These are phyloP conservation scores for Helicoverpa zea DNA, from an alignment of 1,140 invertebrate species.

Conservation along the genomic window DNA sequence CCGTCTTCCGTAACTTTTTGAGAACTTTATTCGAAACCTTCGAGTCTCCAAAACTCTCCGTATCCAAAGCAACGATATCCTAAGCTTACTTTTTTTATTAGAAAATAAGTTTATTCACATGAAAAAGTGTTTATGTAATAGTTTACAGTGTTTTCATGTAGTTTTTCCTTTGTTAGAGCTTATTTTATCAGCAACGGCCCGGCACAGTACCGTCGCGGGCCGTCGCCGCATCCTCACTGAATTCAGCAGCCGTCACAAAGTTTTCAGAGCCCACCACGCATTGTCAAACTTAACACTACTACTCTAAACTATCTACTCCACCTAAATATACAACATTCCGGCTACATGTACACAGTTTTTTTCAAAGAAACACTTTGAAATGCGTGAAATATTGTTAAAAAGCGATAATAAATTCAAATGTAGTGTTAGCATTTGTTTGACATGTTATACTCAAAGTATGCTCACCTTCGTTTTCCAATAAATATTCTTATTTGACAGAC, in stretches of 20 bases:
- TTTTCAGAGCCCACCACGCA: conserved; percentile 63
- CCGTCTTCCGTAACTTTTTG: not conserved
- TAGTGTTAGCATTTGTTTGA: conserved; percentile 49
- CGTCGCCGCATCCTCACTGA: conserved; percentile 74
- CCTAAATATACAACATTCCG: conserved; percentile 11
- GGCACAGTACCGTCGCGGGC: conserved; percentile 71
- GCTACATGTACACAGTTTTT: not conserved
- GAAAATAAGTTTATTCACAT: not conserved
- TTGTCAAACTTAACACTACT: conserved; percentile 43
- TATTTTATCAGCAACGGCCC: conserved; percentile 32
- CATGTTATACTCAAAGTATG: conserved; percentile 56
- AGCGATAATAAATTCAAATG: conserved; percentile 46
- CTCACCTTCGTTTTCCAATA: conserved; percentile 62
- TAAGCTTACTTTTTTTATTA: not conserved
- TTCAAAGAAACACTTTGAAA: conserved; percentile 37
- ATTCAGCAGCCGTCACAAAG: conserved; percentile 62
- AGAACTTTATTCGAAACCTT: conserved; percentile 1
- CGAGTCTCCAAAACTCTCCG: not conserved
- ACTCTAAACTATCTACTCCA: conserved; percentile 36
- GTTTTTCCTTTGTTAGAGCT: conserved; percentile 24
- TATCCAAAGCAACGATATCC: not conserved
- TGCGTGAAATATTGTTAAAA: conserved; percentile 36
- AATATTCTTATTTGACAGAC: conserved; percentile 64
- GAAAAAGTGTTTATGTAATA: conserved; percentile 30
- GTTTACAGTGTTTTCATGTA: conserved; percentile 14